A percentile compares a stretch with the other conserved stretches of the same genome.
phyloP scores from a whole-genome alignment of 2,888 invertebrate species.

The Drosophila parthenogenetica region DNA sequence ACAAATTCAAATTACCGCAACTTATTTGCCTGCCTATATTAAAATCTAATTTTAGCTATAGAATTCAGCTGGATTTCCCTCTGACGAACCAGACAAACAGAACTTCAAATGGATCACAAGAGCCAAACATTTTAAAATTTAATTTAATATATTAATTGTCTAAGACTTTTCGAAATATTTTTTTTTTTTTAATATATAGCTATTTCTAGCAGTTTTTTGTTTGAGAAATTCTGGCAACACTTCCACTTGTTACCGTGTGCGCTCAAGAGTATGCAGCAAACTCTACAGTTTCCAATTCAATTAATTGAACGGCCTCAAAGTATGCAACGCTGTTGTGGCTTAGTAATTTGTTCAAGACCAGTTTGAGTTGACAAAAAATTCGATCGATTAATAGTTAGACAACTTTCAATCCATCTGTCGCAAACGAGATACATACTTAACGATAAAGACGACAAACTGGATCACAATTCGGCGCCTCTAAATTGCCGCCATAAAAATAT shows the following conservation, averaged over 20 bases:
- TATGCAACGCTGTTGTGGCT: constrained; percentile 25
- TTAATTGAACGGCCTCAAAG: constrained; percentile 20
- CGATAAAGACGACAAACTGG: constrained; percentile 55
- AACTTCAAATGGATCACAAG: no score
- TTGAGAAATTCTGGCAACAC: no score
- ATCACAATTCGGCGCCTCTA: constrained; percentile 43
- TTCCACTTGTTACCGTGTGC: not conserved
- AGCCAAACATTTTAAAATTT: no score
- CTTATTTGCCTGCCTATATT: constrained; percentile 2
- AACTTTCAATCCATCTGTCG: constrained; percentile 48
- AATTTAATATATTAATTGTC: no score
- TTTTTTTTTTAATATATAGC: no score
- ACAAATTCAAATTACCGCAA: constrained; percentile 9
- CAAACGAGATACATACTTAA: constrained; percentile 16
- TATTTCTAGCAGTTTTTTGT: no score
- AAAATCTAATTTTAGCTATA: constrained; percentile 14
- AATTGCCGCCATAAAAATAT: constrained; percentile 56
- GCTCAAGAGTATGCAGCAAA: constrained; percentile 49
- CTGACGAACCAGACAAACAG: no score
- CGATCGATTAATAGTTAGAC: constrained; percentile 48
- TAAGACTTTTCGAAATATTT: no score
- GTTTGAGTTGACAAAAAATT: constrained; percentile 48
- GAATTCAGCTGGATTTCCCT: not conserved
- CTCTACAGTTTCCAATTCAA: not conserved
- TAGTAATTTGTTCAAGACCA: constrained; percentile 43